These are phyloP conservation scores for Falco rusticolus DNA, from an alignment of 2,797 vertebrate species.

Conservation along the genomic window DNA sequence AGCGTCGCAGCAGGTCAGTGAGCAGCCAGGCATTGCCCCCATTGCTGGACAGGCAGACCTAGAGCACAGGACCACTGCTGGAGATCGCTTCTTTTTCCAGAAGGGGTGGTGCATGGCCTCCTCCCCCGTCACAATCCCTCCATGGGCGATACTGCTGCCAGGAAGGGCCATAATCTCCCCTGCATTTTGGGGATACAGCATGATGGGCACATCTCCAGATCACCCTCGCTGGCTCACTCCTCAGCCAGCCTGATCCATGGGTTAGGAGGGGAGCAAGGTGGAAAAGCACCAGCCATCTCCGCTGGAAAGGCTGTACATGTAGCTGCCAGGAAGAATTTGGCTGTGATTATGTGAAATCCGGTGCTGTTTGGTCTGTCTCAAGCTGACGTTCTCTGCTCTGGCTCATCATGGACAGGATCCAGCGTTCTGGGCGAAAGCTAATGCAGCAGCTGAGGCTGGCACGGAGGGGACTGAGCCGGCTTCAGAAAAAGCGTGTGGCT, in stretches of 20 bases:
- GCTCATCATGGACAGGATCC: neutral
- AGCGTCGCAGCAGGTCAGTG: neutral
- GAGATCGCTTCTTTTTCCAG: neutral
- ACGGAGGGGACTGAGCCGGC: neutral
- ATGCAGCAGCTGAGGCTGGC: neutral
- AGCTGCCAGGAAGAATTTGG: constrained; percentile 27
- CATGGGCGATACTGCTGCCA: neutral
- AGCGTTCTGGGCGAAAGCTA: neutral
- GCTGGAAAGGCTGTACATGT: neutral
- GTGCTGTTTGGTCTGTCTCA: constrained; percentile 7
- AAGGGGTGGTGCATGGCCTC: neutral
- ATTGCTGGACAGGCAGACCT: neutral
- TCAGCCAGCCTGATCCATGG: neutral
- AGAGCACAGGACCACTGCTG: neutral
- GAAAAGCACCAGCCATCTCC: neutral
- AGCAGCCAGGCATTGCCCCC: neutral
- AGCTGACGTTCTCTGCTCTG: neutral
- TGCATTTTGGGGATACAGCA: neutral
- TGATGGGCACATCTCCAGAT: neutral
- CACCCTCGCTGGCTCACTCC: neutral
- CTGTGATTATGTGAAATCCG: neutral
- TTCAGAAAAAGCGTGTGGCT: constrained; percentile 53
- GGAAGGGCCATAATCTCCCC: neutral
- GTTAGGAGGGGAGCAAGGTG: neutral
- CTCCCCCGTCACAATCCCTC: neutral